phyloP scores from a whole-genome alignment of 2,888 invertebrate genomes.

The Drosophila pseudotakahashii region DNA sequence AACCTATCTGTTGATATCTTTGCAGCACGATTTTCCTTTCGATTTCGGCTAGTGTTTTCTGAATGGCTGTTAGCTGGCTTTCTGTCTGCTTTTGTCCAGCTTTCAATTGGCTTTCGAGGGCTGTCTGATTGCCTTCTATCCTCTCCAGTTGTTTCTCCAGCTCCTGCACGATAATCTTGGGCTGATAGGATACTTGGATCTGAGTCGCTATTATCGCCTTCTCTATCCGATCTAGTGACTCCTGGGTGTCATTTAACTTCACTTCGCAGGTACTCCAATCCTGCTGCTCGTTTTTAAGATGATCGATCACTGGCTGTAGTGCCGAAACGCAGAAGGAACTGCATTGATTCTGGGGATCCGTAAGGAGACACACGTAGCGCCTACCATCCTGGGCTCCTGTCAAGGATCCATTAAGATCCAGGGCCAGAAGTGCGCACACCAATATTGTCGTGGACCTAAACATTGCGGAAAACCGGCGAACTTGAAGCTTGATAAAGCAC shows the following conservation, averaged over 20 bases:
- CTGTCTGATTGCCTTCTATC: not conserved
- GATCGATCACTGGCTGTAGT: slow-evolving; percentile 4
- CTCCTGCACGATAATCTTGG: not conserved
- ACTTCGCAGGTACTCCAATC: not conserved
- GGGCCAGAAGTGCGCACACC: not conserved
- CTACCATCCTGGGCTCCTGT: slow-evolving; percentile 1
- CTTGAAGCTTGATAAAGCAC: not conserved
- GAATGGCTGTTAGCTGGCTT: not conserved
- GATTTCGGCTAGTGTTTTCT: not conserved
- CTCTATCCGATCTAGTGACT: not conserved
- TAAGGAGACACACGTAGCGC: slow-evolving; percentile 1
- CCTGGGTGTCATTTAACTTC: not conserved
- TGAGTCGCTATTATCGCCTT: not conserved
- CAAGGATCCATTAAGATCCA: not conserved
- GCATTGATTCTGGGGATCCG: not conserved
- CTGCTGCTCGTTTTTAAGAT: not conserved
- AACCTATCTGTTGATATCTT: not conserved
- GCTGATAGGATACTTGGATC: not conserved
- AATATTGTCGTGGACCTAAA: not conserved
- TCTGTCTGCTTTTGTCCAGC: not conserved
- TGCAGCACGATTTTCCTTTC: not conserved
- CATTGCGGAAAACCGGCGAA: not conserved
- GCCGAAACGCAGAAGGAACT: slow-evolving; percentile 1
- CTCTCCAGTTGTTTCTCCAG: not conserved
- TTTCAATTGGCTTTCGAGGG: not conserved